Conservation (phyloP, 2,888 invertebrate species). For the Orthosia cruda region DNA sequence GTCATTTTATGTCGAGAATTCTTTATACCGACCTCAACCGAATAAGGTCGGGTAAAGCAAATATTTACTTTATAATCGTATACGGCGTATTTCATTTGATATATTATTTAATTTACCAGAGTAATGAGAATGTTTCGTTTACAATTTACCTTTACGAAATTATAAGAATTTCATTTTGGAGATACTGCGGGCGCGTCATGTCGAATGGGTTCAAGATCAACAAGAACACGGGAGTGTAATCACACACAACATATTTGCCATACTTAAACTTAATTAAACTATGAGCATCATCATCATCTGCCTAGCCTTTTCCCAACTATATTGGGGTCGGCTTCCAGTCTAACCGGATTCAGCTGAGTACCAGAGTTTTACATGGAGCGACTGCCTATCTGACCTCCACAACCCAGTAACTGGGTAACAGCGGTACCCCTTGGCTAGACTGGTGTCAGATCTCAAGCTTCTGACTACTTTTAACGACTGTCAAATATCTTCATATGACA, state of each 20-base stretch:
- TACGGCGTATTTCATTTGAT: constrained; percentile 53
- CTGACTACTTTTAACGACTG: too few relatives aligned
- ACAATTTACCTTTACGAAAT: constrained; percentile 36
- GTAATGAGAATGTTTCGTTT: constrained; percentile 44
- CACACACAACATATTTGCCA: not conserved
- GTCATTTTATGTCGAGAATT: constrained; percentile 58
- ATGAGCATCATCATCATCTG: too few relatives aligned
- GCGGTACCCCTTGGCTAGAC: too few relatives aligned
- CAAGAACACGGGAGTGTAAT: not conserved
- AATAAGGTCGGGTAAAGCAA: constrained; percentile 50
- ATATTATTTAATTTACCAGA: constrained; percentile 51
- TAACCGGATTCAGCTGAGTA: too few relatives aligned
- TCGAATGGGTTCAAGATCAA: constrained; percentile 1
- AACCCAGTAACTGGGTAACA: too few relatives aligned
- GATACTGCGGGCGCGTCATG: not conserved
- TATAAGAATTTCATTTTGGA: constrained; percentile 32
- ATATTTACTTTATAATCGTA: constrained; percentile 63
- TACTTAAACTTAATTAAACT: not conserved
- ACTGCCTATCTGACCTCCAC: too few relatives aligned
- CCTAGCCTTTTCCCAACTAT: too few relatives aligned
- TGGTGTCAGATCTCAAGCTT: too few relatives aligned
- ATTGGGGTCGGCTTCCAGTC: too few relatives aligned
- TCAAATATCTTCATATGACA: too few relatives aligned
- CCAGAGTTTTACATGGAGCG: too few relatives aligned
- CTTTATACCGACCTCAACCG: constrained; percentile 43